Base-by-base conservation (phyloP, 2,888 invertebrate species). In the Drosophila basisetae region DNA sequence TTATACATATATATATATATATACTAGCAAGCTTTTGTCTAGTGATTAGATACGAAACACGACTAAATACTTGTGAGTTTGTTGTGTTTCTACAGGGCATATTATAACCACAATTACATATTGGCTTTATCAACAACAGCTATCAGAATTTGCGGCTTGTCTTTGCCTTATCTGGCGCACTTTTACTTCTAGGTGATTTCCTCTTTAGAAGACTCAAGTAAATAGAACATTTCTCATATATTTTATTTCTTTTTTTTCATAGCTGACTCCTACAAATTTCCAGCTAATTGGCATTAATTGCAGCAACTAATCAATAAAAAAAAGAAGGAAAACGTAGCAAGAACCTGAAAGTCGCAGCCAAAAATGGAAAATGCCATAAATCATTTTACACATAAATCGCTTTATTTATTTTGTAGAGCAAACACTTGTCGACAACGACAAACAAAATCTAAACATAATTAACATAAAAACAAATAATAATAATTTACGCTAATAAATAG, bases 101-200 rank as follows among this genome's bases (percentile, higher is more conserved):
- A 68, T 78, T 88, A 83, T 70, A 61, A 64, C 70, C 43, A 55
- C 81, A 81, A 83, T 88, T 79, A 89, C 80, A 86, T 84, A 72
- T 75, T 75, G 79, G 33, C 56, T 73, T 66, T 83, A 83, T 83
- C 83, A 78, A 64, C 73, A 65, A 35, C 30, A 47, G 63, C 56
- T 75, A 80, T 80, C 70, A 60, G 39, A 50, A 47, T 16, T 55
- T 41, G 65, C n/a, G 37, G 11, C 13, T 55, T 47, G 41, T 52
- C 50, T 74, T 59, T 74, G 56, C 68, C 74, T 80, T 80, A 80
- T 80, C 81, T 56, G 53, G 31, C 25, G 72, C 64, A 53, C 30
- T 25, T 64, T 58, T 63, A 63, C 63, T 64, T 56, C 35, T 37
- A 37, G 7, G 16, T 41, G 64, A 61, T 68, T 65, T 56, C 30